Evolutionary conservation across 2,797 vertebrate genomes (phyloP).

Genomic region (Balearica regulorum): DNA sequence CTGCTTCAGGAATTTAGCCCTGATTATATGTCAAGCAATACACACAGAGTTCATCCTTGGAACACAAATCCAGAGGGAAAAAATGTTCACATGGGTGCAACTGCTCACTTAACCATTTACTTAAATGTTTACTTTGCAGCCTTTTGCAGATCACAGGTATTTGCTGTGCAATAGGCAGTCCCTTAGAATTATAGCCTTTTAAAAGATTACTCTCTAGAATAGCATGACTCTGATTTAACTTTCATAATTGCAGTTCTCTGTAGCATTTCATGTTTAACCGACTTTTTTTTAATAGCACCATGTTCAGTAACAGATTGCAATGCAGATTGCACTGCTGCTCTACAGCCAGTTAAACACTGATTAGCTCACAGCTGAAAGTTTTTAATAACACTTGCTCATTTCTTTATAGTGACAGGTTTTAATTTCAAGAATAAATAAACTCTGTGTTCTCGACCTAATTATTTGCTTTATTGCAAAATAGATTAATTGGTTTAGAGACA

Average conservation of each 20-base stretch:
- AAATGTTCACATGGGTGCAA: neutral
- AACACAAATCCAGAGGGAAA: neutral
- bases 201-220: neutral
- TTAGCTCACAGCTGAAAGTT: neutral
- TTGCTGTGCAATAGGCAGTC: neutral
- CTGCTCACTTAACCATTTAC: neutral
- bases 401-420: neutral
- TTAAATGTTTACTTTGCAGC: neutral
- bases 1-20: neutral
- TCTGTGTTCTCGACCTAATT: neutral
- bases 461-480: neutral
- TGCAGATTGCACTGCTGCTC: neutral
- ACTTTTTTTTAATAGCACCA: neutral
- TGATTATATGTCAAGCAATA: neutral
- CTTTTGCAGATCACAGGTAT: neutral
- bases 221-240: neutral
- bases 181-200: neutral
- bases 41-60: neutral
- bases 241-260: neutral
- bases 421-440: constrained; percentile 11
- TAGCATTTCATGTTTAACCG: neutral
- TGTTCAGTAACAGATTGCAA: neutral
- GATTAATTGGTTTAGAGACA: neutral
- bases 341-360: neutral
- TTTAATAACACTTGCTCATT: neutral